Evolutionary conservation across 2,113 vertebrate genomes (phyloP).

Genomic region (Pygoscelis adeliae): DNA sequence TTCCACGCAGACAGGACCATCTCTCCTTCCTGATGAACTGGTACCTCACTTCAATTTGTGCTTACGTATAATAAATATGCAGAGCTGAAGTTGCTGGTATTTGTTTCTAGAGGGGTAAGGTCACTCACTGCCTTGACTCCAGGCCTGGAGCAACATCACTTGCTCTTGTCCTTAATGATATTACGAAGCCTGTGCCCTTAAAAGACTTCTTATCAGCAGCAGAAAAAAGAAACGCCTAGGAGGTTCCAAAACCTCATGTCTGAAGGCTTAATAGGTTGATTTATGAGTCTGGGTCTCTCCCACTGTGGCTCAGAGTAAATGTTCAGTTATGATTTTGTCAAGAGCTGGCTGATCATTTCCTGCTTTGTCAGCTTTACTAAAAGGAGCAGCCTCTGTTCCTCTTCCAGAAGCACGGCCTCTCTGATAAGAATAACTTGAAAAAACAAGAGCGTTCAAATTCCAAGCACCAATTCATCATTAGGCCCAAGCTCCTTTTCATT

Average conservation of each 20-base stretch:
- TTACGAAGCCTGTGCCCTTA: neutral
- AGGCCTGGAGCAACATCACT: neutral
- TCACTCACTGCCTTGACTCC: neutral
- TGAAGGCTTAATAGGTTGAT: conserved; percentile 32
- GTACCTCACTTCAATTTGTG: neutral
- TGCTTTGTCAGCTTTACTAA: conserved; percentile 32
- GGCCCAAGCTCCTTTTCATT: neutral
- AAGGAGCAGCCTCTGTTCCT: neutral
- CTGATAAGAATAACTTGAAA: conserved; percentile 61
- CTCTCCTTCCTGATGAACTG: neutral
- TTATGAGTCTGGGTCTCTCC: conserved; percentile 32
- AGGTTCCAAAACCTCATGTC: neutral
- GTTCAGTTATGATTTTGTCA: neutral
- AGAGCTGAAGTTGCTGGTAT: neutral
- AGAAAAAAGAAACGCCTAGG: neutral
- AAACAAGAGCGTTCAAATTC: conserved; percentile 65
- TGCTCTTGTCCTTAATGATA: neutral
- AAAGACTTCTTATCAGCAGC: conserved; percentile 9
- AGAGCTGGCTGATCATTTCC: neutral
- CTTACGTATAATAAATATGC: neutral
- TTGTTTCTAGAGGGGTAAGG: neutral
- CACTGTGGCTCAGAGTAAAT: neutral
- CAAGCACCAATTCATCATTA: conserved; percentile 55
- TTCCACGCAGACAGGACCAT: neutral
- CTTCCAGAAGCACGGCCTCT: conserved; percentile 36